phyloP scores from a whole-genome alignment of 2,797 vertebrate genomes.

The Pangasius krempfi region DNA sequence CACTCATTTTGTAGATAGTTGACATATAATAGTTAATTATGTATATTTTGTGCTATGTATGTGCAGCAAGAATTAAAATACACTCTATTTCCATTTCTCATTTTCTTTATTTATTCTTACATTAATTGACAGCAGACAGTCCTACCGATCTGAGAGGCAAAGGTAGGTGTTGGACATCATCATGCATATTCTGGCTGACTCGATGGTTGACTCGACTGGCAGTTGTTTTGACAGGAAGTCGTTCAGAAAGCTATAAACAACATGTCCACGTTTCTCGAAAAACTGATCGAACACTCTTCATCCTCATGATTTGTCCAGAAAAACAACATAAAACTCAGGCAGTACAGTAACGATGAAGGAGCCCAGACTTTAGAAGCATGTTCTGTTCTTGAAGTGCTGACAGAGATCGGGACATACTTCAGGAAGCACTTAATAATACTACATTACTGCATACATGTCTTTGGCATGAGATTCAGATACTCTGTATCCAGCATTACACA shows the following conservation, averaged over 20 bases:
- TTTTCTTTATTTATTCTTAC: slow-evolving; percentile 2
- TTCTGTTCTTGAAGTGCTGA: not conserved
- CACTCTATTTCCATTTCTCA: not conserved
- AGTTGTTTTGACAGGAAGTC: slow-evolving; percentile 29
- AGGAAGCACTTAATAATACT: slow-evolving; percentile 44
- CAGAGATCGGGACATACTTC: not conserved
- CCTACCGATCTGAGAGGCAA: slow-evolving; percentile 15
- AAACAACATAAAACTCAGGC: not conserved
- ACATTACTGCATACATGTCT: slow-evolving; percentile 48
- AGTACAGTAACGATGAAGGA: slow-evolving; percentile 9
- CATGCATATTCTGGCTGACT: slow-evolving; percentile 33
- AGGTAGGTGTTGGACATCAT: not conserved
- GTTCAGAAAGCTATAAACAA: not conserved
- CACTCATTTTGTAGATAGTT: not conserved
- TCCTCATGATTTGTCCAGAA: not conserved
- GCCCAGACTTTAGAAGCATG: not conserved
- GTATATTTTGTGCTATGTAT: too few species aligned
- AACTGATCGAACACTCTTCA: not conserved
- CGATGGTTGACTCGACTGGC: slow-evolving; percentile 16
- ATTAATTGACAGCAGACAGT: slow-evolving; percentile 18
- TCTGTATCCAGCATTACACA: slow-evolving; percentile 34
- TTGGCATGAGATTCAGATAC: slow-evolving; percentile 45
- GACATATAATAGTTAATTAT: not conserved
- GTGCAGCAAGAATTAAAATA: not conserved
- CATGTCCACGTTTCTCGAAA: not conserved